Percentiles rank a stretch among this genome's conserved stretches.
These are phyloP conservation scores for Chloebia gouldiae DNA, from an alignment of 2,113 vertebrate genomes.

Conservation along the genomic window DNA sequence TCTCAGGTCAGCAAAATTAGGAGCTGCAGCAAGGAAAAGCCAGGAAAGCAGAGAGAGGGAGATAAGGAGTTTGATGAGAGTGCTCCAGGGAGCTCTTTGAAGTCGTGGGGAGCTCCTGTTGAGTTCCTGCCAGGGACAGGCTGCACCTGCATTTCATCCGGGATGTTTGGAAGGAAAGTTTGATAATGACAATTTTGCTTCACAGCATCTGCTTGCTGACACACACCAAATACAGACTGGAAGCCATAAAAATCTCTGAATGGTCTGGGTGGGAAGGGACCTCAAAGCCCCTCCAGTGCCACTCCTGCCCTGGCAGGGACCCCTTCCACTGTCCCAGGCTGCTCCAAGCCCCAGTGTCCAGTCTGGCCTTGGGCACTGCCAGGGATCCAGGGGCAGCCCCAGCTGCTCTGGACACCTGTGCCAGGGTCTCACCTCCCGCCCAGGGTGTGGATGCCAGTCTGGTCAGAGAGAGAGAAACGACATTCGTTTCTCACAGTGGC, in stretches of 20 bases:
- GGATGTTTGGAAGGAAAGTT: background rate
- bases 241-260: background rate
- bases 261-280: background rate
- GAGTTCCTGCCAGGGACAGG: background rate
- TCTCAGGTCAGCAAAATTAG: constrained; percentile 6
- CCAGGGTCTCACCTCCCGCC: background rate
- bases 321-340: background rate
- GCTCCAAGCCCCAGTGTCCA: background rate
- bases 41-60: background rate
- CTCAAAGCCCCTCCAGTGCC: background rate
- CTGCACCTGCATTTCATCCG: background rate
- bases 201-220: background rate
- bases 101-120: background rate
- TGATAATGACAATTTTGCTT: background rate
- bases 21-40: background rate
- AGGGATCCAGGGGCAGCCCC: background rate
- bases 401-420: background rate
- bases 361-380: background rate
- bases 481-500: no score
- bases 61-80: background rate
- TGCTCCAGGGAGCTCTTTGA: background rate
- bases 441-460: background rate
- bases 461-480: no score
- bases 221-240: background rate
- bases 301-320: background rate